Conservation (phyloP, 1,140 invertebrate genomes). For the Apis mellifera region DNA sequence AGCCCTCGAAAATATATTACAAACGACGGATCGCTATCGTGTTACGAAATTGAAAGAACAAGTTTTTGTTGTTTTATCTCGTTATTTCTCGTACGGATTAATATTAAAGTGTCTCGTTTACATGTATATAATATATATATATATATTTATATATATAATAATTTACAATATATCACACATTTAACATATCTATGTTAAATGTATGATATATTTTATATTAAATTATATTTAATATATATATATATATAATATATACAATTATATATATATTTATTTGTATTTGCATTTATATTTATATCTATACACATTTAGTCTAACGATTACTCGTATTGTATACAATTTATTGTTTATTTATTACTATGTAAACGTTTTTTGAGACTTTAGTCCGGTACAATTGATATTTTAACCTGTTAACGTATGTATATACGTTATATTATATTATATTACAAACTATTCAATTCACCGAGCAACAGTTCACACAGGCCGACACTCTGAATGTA, state of each 20-base stretch:
- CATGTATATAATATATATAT: slow-evolving; percentile 12
- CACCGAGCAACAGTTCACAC: slow-evolving; percentile 73
- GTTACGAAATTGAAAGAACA: slow-evolving; percentile 50
- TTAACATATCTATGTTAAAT: too few species aligned
- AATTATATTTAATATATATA: background rate
- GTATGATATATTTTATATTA: too few species aligned
- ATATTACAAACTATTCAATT: slow-evolving; percentile 74
- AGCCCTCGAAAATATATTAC: slow-evolving; percentile 55
- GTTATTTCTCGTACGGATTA: slow-evolving; percentile 31
- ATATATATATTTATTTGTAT: slow-evolving; percentile 11
- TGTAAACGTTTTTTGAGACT: slow-evolving; percentile 44
- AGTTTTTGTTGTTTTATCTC: slow-evolving; percentile 10
- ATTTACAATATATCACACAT: too few species aligned
- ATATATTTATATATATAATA: slow-evolving; percentile 13
- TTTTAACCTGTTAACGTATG: slow-evolving; percentile 66
- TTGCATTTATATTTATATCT: slow-evolving; percentile 44
- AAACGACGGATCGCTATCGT: slow-evolving; percentile 54
- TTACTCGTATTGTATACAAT: slow-evolving; percentile 67
- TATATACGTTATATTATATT: slow-evolving; percentile 67
- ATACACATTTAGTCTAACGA: slow-evolving; percentile 61
- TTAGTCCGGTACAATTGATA: slow-evolving; percentile 64
- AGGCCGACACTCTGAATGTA: slow-evolving; percentile 61
- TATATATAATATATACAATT: slow-evolving; percentile 7
- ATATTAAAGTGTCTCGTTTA: slow-evolving; percentile 36
- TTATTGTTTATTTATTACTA: slow-evolving; percentile 62